Evolutionary conservation across 2,113 vertebrate species (phyloP).

Genomic region (Leucosticte australis): DNA sequence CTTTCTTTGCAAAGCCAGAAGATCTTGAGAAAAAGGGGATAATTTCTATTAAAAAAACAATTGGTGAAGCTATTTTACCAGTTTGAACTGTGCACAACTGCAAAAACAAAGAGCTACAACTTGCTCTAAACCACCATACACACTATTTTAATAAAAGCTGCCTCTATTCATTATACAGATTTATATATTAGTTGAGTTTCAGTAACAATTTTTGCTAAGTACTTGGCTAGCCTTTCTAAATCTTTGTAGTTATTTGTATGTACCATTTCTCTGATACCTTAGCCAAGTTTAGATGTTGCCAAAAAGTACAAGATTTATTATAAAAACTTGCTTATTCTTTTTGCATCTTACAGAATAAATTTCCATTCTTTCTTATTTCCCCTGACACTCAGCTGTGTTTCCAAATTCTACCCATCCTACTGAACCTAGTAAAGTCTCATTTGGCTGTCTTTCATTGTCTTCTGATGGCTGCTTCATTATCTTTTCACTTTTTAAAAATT

Average conservation of each 20-base stretch:
- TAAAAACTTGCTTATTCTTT: neutral
- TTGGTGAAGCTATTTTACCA: neutral
- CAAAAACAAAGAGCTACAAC: neutral
- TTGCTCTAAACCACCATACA: neutral
- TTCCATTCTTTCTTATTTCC: neutral
- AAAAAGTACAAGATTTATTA: neutral
- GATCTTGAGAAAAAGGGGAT: neutral
- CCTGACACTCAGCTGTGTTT: neutral
- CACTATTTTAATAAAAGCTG: neutral
- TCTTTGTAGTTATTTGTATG: neutral
- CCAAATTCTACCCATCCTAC: neutral
- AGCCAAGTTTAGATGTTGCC: neutral
- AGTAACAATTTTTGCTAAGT: neutral
- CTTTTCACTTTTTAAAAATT: neutral
- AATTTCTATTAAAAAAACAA: neutral
- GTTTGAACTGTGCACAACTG: neutral
- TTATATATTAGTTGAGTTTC: neutral
- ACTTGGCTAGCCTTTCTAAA: neutral
- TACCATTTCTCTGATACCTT: neutral
- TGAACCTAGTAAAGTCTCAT: neutral
- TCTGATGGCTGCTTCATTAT: neutral
- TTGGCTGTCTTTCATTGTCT: neutral
- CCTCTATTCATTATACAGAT: neutral
- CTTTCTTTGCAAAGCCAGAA: neutral
- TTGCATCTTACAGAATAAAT: neutral